Conservation (phyloP, 2,113 vertebrate genomes). For the Gobiocypris rarus region DNA sequence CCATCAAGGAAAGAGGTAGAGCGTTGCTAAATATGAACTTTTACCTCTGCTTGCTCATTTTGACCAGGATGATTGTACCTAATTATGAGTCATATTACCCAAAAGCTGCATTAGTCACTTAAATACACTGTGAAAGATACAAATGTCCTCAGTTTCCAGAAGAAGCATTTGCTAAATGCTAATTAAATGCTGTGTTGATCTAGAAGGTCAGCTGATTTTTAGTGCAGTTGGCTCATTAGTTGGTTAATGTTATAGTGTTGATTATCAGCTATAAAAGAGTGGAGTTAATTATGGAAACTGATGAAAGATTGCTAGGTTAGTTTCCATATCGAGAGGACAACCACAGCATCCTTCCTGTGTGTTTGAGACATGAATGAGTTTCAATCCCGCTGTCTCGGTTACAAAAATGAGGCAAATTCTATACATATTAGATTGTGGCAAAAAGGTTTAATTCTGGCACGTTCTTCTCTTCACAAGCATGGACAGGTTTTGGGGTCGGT, state of each 20-base stretch:
- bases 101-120: background rate
- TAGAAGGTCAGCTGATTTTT: background rate
- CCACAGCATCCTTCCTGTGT: conserved; percentile 82
- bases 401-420: conserved; percentile 10
- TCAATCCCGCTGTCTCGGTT: background rate
- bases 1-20: background rate
- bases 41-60: background rate
- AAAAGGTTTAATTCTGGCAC: too few species aligned
- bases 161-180: background rate
- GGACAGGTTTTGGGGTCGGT: background rate
- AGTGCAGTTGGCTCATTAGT: background rate
- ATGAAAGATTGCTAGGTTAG: conserved; percentile 72
- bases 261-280: conserved; percentile 6
- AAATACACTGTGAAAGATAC: background rate
- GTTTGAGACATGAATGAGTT: conserved; percentile 56
- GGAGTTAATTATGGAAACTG: conserved; percentile 74
- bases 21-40: background rate
- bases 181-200: background rate
- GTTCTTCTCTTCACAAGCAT: background rate
- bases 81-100: background rate
- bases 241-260: background rate
- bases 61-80: background rate
- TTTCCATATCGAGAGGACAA: conserved; percentile 76
- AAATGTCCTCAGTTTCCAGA: background rate
- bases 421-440: background rate